These are phyloP conservation scores for Elephas maximus DNA, from an alignment of 2,113 vertebrate species.

Conservation along the genomic window DNA sequence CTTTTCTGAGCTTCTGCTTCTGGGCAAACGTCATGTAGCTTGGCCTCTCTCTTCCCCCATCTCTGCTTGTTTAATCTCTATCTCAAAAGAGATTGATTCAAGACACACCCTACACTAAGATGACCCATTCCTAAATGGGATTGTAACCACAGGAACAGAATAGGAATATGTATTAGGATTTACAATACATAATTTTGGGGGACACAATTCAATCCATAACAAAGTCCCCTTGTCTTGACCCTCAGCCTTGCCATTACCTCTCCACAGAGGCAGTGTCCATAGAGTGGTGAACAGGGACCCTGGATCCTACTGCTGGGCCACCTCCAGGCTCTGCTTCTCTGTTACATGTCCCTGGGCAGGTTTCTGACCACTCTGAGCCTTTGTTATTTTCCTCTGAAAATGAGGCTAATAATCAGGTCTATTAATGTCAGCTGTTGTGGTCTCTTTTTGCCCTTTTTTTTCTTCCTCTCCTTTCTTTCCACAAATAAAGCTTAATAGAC, in stretches of 20 bases:
- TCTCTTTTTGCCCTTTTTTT: rapidly evolving
- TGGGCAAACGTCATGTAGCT: not conserved
- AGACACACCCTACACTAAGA: not conserved
- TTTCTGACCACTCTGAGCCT: not conserved
- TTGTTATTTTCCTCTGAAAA: not conserved
- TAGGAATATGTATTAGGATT: too few relatives aligned
- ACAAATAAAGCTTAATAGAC: not conserved
- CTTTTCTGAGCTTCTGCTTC: not conserved
- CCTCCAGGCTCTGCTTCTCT: not conserved
- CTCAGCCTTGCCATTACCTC: not conserved
- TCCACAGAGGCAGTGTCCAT: not conserved
- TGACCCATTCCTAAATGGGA: not conserved
- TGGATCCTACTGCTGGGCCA: rapidly evolving
- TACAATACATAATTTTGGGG: not conserved
- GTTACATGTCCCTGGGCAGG: not conserved
- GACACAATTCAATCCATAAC: not conserved
- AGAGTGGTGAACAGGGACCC: not conserved
- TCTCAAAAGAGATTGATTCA: not conserved
- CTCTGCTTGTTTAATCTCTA: not conserved
- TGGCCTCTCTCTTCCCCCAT: not conserved
- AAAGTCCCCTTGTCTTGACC: not conserved
- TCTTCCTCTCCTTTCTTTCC: not conserved
- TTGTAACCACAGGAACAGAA: not conserved
- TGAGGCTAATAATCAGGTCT: not conserved
- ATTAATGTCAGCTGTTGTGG: too few relatives aligned